phyloP scores from a whole-genome alignment of 2,113 vertebrate genomes.

The Crotalus viridis region DNA sequence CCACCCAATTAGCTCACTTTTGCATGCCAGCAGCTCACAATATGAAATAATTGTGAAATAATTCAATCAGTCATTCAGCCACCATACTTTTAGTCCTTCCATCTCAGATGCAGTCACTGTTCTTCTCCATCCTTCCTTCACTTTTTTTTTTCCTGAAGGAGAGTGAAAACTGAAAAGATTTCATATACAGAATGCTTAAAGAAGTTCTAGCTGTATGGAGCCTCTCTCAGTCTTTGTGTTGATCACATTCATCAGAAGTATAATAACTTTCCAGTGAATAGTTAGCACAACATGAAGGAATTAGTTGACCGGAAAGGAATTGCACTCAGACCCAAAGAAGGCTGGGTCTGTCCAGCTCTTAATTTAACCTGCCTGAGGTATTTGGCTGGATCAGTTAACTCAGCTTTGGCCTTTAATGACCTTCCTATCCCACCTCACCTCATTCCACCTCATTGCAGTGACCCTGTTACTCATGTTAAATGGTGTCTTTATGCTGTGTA shows the following conservation, averaged over 20 bases:
- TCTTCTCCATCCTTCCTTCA: not conserved
- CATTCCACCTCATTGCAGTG: not conserved
- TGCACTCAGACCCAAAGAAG: not conserved
- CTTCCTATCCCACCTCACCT: not conserved
- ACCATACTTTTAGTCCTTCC: not conserved
- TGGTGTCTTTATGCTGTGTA: not conserved
- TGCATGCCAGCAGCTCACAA: not conserved
- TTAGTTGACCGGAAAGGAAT: not conserved
- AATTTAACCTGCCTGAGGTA: not conserved
- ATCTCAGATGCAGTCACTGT: not conserved
- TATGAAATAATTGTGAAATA: not conserved
- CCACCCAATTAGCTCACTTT: not conserved
- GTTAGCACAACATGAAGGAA: not conserved
- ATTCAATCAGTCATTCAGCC: not conserved
- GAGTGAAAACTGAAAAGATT: not conserved
- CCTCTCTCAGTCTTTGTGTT: not conserved
- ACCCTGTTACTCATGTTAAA: not conserved
- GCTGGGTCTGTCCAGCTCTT: not conserved
- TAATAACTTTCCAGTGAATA: not conserved
- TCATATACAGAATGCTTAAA: not conserved
- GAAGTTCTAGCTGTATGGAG: not conserved
- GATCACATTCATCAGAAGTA: not conserved
- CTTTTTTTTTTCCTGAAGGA: not conserved
- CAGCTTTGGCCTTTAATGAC: not conserved
- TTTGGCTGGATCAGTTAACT: not conserved